Evolutionary conservation across 1,140 invertebrate genomes (phyloP).

Genomic region (Dendroctonus ponderosae): DNA sequence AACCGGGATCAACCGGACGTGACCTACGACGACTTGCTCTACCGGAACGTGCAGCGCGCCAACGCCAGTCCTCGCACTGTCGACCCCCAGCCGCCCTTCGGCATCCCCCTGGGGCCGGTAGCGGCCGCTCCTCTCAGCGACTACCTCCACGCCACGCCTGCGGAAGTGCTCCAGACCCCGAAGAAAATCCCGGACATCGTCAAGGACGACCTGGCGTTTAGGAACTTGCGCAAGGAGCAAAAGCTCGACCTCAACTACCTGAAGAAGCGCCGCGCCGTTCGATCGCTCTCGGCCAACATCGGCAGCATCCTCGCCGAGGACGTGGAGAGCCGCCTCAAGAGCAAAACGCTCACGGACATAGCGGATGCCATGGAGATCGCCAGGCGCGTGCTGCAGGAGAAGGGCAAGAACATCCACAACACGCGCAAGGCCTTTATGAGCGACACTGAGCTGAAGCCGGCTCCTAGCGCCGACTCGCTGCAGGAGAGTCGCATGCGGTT

Average conservation of each 20-base stretch:
- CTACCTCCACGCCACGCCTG: slow-evolving; percentile 75
- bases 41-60: slow-evolving; percentile 72
- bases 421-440: slow-evolving; percentile 47
- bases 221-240: slow-evolving; percentile 77
- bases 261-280: slow-evolving; percentile 72
- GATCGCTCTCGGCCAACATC: slow-evolving; percentile 78
- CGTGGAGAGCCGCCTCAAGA: slow-evolving; percentile 53
- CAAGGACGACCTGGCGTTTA: slow-evolving; percentile 82
- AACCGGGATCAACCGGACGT: slow-evolving; percentile 70
- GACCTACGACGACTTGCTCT: slow-evolving; percentile 79
- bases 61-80: slow-evolving; percentile 69
- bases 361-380: slow-evolving; percentile 51
- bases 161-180: slow-evolving; percentile 61
- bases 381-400: slow-evolving; percentile 46
- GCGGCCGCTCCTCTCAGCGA: slow-evolving; percentile 73
- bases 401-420: slow-evolving; percentile 45
- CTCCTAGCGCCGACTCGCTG: slow-evolving; percentile 15
- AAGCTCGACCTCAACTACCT: slow-evolving; percentile 44
- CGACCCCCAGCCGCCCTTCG: slow-evolving; percentile 85
- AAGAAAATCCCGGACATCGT: slow-evolving; percentile 76
- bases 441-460: slow-evolving; percentile 41
- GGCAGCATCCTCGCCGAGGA: slow-evolving; percentile 67
- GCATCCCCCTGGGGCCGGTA: slow-evolving; percentile 80
- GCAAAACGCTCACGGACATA: slow-evolving; percentile 45
- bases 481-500: slow-evolving; percentile 40